Percentiles rank a stretch among this genome's conserved stretches.
Evolutionary conservation across 1,140 invertebrate genomes (phyloP).

Genomic region (Drosophila ogumai): DNA sequence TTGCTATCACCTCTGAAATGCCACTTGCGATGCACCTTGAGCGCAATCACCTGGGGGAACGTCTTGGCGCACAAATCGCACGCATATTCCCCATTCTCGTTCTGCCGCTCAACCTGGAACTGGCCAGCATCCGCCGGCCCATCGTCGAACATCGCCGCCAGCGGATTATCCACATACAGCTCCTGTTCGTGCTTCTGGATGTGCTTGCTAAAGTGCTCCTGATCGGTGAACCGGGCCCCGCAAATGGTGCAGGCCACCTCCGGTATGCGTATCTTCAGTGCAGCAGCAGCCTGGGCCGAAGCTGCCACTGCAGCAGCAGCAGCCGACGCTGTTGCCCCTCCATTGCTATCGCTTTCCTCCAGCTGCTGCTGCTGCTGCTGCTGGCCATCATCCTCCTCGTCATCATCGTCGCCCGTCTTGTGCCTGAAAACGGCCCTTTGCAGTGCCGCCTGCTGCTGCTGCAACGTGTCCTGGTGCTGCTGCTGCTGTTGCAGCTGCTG

Average conservation of each 20-base stretch:
- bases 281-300: not conserved
- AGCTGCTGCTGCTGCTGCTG: conserved; percentile 17
- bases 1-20: conserved; percentile 85
- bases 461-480: conserved; percentile 14
- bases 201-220: conserved; percentile 82
- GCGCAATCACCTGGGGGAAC: conserved; percentile 83
- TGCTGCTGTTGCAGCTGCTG: conserved; percentile 50
- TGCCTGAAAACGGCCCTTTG: conserved; percentile 63
- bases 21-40: conserved; percentile 85
- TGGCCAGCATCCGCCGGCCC: conserved; percentile 79
- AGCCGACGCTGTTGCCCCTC: not conserved
- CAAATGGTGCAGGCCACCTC: conserved; percentile 83
- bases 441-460: conserved; percentile 15
- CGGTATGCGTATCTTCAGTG: conserved; percentile 76
- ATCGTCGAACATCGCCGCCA: conserved; percentile 84
- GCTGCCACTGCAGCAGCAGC: not conserved
- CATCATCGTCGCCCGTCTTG: conserved; percentile 80
- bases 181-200: conserved; percentile 82
- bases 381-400: conserved; percentile 69
- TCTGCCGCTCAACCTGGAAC: conserved; percentile 79
- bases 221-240: conserved; percentile 75
- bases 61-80: conserved; percentile 84
- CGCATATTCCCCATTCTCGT: conserved; percentile 83
- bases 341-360: not conserved
- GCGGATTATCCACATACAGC: conserved; percentile 80